A percentile compares a stretch with the other conserved stretches of the same genome.
Conservation (phyloP, 2,113 vertebrate species). For the Thryonomys swinderianus region DNA sequence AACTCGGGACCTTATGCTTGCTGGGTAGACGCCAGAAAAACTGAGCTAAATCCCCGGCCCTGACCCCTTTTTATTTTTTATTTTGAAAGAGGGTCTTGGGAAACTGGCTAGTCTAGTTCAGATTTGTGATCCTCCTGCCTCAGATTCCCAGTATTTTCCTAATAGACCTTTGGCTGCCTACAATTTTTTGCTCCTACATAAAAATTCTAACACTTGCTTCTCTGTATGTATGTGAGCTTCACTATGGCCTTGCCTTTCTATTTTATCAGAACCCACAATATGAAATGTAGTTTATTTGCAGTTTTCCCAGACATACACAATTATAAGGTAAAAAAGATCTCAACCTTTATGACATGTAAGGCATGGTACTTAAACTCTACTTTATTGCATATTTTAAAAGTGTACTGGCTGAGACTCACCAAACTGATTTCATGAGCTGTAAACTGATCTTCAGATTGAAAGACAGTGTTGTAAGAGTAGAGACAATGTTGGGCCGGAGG, state of each 20-base stretch:
- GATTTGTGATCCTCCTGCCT: not conserved
- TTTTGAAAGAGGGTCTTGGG: not conserved
- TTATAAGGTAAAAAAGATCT: not conserved
- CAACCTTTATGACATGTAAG: not conserved
- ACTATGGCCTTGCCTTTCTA: not conserved
- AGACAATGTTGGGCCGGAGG: too few relatives aligned
- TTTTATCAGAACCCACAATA: not conserved
- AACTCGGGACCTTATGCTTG: too few relatives aligned
- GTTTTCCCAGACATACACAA: not conserved
- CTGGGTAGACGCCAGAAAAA: too few relatives aligned
- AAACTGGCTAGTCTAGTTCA: not conserved
- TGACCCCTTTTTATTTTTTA: not conserved
- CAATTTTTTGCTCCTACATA: conserved; percentile 8
- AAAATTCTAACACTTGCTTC: not conserved
- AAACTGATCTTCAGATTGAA: not conserved
- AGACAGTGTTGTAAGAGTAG: not conserved
- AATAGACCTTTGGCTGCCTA: not conserved
- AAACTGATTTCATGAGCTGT: not conserved
- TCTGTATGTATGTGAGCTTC: not conserved
- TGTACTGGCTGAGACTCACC: not conserved
- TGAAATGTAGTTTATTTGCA: conserved; percentile 22
- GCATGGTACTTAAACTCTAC: not conserved
- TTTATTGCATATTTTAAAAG: not conserved
- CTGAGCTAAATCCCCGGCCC: too few relatives aligned
- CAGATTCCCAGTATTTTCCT: not conserved